These are phyloP conservation scores for Alcedo atthis DNA, from an alignment of 2,797 vertebrate species.

Conservation along the genomic window DNA sequence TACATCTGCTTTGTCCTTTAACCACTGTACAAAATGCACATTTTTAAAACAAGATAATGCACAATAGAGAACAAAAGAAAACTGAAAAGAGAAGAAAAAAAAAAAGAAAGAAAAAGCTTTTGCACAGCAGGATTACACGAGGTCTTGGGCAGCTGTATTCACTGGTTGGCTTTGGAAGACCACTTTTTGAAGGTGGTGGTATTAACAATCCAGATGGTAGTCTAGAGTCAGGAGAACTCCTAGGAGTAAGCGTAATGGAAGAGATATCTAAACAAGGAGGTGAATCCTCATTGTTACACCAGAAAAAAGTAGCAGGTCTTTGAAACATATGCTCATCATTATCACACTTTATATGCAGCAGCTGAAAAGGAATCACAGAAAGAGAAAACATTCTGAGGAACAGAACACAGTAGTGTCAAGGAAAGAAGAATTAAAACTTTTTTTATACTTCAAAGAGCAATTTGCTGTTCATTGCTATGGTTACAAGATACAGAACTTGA, in stretches of 20 bases:
- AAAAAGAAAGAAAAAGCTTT: constrained; percentile 10
- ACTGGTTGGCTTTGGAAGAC: constrained; percentile 81
- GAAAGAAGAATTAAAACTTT: neutral
- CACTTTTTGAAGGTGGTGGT: constrained; percentile 86
- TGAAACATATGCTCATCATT: constrained; percentile 87
- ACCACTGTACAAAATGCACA: constrained; percentile 67
- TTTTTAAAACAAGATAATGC: constrained; percentile 30
- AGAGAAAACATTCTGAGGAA: constrained; percentile 73
- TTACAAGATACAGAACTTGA: neutral
- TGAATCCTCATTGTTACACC: constrained; percentile 87
- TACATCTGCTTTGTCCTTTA: neutral
- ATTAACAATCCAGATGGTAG: constrained; percentile 87
- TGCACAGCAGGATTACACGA: constrained; percentile 82
- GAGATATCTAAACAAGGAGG: constrained; percentile 91
- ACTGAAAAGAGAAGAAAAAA: neutral
- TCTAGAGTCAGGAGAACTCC: constrained; percentile 91
- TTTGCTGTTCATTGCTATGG: neutral
- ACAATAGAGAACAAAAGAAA: constrained; percentile 7
- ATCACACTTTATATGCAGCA: constrained; percentile 86
- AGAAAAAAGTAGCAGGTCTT: constrained; percentile 90
- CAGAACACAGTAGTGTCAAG: neutral
- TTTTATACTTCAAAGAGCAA: constrained; percentile 1
- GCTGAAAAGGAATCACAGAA: constrained; percentile 86
- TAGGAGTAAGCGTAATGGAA: constrained; percentile 90
- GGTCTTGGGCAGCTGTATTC: constrained; percentile 88